Evolutionary conservation across 2,113 vertebrate species (phyloP).

Genomic region (Scatophagus argus): DNA sequence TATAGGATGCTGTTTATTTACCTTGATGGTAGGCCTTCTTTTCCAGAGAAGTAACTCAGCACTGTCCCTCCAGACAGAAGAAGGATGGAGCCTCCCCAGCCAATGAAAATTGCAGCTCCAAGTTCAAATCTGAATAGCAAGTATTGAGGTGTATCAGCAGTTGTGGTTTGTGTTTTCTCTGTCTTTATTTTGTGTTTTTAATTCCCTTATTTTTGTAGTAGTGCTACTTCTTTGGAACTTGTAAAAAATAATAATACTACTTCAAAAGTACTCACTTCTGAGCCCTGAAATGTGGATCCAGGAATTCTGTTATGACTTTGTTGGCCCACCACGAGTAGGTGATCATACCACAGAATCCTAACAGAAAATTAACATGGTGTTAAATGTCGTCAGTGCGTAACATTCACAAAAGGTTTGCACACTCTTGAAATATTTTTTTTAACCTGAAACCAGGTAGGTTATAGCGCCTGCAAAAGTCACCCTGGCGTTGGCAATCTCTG

Average conservation of each 20-base stretch:
- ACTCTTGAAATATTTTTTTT: neutral
- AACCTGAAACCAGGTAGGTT: constrained; percentile 93
- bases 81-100: constrained; percentile 94
- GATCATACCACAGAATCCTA: constrained; percentile 93
- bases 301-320: constrained; percentile 89
- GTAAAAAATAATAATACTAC: neutral
- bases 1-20: constrained; percentile 25
- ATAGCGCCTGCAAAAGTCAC: constrained; percentile 91
- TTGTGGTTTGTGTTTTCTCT: neutral
- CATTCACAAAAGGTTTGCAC: neutral
- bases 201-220: neutral
- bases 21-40: constrained; percentile 75
- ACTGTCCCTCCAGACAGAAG: constrained; percentile 89
- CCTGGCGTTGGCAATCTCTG: constrained; percentile 90
- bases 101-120: constrained; percentile 93
- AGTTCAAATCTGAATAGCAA: constrained; percentile 86
- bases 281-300: constrained; percentile 88
- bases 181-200: too few species aligned
- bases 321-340: constrained; percentile 94
- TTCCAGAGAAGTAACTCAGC: constrained; percentile 86
- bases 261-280: constrained; percentile 89
- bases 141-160: neutral
- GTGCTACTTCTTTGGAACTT: neutral
- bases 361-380: neutral
- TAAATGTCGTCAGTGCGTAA: neutral